These are phyloP conservation scores for Dendrolimus kikuchii DNA, from an alignment of 1,140 invertebrate species.

Conservation along the genomic window DNA sequence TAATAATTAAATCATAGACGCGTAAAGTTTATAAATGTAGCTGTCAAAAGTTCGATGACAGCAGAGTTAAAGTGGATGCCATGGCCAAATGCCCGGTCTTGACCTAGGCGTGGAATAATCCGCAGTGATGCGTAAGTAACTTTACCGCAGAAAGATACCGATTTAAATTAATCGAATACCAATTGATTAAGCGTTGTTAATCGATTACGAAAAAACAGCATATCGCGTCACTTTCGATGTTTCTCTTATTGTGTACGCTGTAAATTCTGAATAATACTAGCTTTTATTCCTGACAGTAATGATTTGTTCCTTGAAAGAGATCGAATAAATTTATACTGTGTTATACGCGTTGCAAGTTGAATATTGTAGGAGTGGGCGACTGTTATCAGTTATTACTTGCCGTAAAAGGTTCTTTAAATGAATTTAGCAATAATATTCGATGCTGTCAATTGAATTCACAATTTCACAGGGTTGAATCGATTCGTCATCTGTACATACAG, in stretches of 20 bases:
- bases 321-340: no score
- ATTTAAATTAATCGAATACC: constrained; percentile 17
- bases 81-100: constrained; percentile 47
- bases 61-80: constrained; percentile 40
- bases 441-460: neutral
- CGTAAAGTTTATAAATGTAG: constrained; percentile 2
- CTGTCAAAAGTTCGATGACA: constrained; percentile 43
- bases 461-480: constrained; percentile 1
- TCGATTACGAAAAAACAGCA: constrained; percentile 24
- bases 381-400: no score
- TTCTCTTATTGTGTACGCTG: constrained; percentile 2
- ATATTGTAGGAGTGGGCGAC: no score
- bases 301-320: no score
- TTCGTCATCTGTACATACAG: constrained; percentile 1
- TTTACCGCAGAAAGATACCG: constrained; percentile 22
- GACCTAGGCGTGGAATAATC: constrained; percentile 34
- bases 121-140: constrained; percentile 30
- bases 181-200: constrained; percentile 3
- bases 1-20: no score
- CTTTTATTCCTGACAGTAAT: no score
- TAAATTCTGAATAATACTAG: neutral
- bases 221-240: constrained; percentile 28
- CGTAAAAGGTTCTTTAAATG: no score
- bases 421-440: no score
- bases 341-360: no score